Evolutionary conservation across 2,113 vertebrate species (phyloP), one percentile per base, ranked within the genome.

Genomic region (Leucosticte australis): DNA sequence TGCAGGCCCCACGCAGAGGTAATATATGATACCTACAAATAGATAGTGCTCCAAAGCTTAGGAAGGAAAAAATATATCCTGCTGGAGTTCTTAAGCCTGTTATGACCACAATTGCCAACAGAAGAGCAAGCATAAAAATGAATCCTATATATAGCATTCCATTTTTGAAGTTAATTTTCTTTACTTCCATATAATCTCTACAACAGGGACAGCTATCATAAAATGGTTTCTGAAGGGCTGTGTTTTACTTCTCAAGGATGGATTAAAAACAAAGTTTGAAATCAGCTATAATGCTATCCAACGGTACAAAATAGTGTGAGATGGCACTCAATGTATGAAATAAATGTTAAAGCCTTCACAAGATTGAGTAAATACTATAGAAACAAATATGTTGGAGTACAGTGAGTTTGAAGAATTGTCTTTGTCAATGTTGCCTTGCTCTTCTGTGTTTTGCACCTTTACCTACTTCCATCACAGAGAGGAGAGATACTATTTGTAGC

Each of bases 1-100:
- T 97, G 92, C 86, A 90, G 94, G 92, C 96, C 96, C 78, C 96
- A 96, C 90, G 41, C 75, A 84, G 94, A 95, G 92, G 95, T 95
- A 96, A 95, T 96, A 96, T 97, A 89, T 87, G 92, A 93, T 95
- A 96, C 86, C 91, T 96, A 94, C 93, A 92, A 94, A 97, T 91
- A 94, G 90, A 95, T 84, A 94, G 46, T 60, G 37, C 73, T 96
- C 83, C 91, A 94, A 97, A 97, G n/a, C 80, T 82, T 82, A 88
- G 56, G 64, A 80, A 89, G 47, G 80, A 87, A 83, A 86, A 94
- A 85, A 90, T 42, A 89, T 41, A 89, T 81, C 88, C 90, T 94
- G 71, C 52, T 95, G 73, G 52, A 91, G 60, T 92, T 83, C 83
- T 93, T 84, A 89, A 87, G 55, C 41, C 52, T 92, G 37, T 87